These are phyloP conservation scores for Meloidogyne floridensis DNA, from an alignment of 1,140 invertebrate genomes.

Conservation along the genomic window DNA sequence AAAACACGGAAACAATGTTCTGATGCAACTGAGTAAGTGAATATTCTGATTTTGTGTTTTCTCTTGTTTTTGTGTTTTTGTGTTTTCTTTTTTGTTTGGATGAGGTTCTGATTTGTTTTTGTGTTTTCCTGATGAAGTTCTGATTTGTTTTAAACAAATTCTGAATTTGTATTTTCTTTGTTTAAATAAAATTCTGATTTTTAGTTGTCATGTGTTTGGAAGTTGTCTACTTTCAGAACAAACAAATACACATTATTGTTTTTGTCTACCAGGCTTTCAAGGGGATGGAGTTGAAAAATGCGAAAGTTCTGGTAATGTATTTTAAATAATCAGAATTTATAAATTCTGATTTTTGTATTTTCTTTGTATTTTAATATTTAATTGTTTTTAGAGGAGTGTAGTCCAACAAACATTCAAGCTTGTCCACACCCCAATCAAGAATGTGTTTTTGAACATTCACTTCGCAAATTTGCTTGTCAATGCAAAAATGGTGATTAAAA, in stretches of 20 bases:
- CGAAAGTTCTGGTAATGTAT: slow-evolving; percentile 30
- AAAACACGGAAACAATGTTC: slow-evolving; percentile 21
- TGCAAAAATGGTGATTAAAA: slow-evolving; percentile 36
- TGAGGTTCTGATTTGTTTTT: no score
- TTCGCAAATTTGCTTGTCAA: slow-evolving; percentile 46
- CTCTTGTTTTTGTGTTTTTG: neutral
- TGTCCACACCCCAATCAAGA: slow-evolving; percentile 22
- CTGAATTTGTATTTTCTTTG: neutral
- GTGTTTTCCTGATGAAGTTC: no score
- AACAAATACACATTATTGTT: slow-evolving; percentile 24
- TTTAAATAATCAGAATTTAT: no score
- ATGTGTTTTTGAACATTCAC: slow-evolving; percentile 32
- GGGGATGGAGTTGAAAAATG: slow-evolving; percentile 40
- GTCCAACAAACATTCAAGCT: slow-evolving; percentile 28
- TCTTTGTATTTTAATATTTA: neutral
- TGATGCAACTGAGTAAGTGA: slow-evolving; percentile 13
- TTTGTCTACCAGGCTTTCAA: slow-evolving; percentile 35
- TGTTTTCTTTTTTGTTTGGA: neutral
- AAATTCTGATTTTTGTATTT: neutral
- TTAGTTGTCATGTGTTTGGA: slow-evolving; percentile 30
- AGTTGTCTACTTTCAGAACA: slow-evolving; percentile 34
- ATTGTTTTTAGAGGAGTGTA: slow-evolving; percentile 48
- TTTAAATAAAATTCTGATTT: slow-evolving; percentile 6
- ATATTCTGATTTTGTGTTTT: neutral
- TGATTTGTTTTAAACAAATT: neutral